Conservation (phyloP, 2,888 invertebrate genomes). For the Ariolimax columbianus region DNA sequence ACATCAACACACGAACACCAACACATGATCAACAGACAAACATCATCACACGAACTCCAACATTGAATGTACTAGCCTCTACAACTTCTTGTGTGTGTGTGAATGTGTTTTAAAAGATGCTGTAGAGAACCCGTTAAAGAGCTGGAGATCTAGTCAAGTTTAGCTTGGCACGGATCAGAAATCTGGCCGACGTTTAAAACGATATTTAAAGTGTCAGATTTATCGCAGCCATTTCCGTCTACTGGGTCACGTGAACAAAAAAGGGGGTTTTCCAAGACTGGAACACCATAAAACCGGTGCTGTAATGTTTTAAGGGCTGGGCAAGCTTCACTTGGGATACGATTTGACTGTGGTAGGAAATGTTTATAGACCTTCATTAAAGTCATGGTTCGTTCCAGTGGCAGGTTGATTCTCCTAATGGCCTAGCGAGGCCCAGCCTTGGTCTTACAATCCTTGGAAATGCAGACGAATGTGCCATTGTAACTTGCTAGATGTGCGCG, state of each 20-base stretch:
- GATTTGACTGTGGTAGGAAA: neutral
- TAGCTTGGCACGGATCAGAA: neutral
- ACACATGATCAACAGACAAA: too few species aligned
- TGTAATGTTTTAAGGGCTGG: neutral
- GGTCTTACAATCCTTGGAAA: neutral
- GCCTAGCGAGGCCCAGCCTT: neutral
- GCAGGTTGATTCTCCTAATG: neutral
- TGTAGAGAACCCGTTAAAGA: too few species aligned
- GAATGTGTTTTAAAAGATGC: too few species aligned
- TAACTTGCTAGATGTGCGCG: too few species aligned
- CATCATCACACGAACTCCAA: too few species aligned
- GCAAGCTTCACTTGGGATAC: slow-evolving; percentile 8
- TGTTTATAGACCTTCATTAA: slow-evolving; percentile 18
- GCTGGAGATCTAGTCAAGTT: neutral
- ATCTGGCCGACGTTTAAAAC: slow-evolving; percentile 9
- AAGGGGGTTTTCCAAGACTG: neutral
- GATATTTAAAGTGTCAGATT: slow-evolving; percentile 33
- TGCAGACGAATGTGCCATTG: too few species aligned
- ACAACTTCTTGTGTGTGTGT: too few species aligned
- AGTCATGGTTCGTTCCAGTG: neutral
- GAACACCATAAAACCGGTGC: neutral
- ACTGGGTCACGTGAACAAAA: neutral
- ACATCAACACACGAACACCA: too few species aligned
- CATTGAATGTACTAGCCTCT: too few species aligned
- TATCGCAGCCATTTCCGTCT: slow-evolving; percentile 10